Evolutionary conservation across 2,888 invertebrate species (phyloP).

Genomic region (Eupithecia abbreviata): DNA sequence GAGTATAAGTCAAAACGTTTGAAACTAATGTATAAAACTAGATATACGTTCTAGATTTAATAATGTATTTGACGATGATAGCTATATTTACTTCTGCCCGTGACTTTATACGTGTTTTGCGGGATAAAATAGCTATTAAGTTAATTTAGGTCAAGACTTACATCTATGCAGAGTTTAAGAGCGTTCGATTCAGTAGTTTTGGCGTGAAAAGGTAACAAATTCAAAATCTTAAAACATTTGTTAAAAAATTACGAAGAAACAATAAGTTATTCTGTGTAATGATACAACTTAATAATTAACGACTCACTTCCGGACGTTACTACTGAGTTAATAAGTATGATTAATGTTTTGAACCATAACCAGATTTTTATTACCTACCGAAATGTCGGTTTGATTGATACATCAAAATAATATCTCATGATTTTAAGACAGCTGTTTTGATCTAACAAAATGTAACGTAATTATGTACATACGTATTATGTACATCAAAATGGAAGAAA

Average conservation of each 20-base stretch:
- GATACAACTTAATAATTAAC: neutral
- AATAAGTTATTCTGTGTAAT: neutral
- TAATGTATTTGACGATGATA: too few relatives aligned
- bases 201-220: too few relatives aligned
- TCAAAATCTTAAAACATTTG: too few relatives aligned
- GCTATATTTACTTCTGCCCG: neutral
- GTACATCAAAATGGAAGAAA: too few relatives aligned
- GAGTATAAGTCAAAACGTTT: neutral
- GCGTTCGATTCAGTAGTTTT: too few relatives aligned
- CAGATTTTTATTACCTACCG: neutral
- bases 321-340: neutral
- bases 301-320: slow-evolving; percentile 6
- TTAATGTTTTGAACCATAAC: slow-evolving; percentile 4
- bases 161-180: too few relatives aligned
- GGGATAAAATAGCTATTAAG: neutral
- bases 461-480: too few relatives aligned
- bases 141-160: too few relatives aligned
- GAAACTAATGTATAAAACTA: too few relatives aligned
- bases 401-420: neutral
- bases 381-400: neutral
- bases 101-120: neutral
- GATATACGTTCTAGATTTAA: too few relatives aligned
- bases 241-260: neutral
- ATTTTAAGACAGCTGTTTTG: too few relatives aligned
- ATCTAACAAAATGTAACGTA: too few relatives aligned